A percentile compares a stretch with the other conserved stretches of the same genome.
These are phyloP conservation scores for Caradrina kadenii DNA, from an alignment of 2,888 invertebrate genomes.

Conservation along the genomic window DNA sequence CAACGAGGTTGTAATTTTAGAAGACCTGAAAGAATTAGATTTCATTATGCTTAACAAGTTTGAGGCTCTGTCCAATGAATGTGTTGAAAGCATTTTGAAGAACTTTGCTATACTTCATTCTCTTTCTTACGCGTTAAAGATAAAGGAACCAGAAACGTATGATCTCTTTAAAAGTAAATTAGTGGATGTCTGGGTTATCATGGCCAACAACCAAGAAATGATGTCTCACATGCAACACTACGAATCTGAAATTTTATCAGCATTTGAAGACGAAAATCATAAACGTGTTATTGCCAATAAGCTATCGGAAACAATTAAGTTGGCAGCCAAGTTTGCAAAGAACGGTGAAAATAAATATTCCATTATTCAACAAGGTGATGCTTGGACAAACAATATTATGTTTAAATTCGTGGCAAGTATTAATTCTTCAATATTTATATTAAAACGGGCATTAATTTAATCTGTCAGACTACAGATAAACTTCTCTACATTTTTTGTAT, in stretches of 20 bases:
- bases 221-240: slow-evolving; percentile 25
- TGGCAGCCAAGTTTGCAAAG: slow-evolving; percentile 40
- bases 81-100: slow-evolving; percentile 69
- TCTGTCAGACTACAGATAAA: too few relatives aligned
- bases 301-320: slow-evolving; percentile 22
- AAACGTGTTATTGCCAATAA: slow-evolving; percentile 51
- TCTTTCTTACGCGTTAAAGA: slow-evolving; percentile 73
- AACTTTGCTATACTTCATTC: slow-evolving; percentile 75
- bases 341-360: slow-evolving; percentile 59
- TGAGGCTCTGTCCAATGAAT: slow-evolving; percentile 65
- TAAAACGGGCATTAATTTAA: too few relatives aligned
- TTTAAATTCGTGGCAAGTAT: slow-evolving; percentile 67
- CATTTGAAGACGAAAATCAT: slow-evolving; percentile 63
- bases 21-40: slow-evolving; percentile 71
- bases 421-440: not conserved
- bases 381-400: slow-evolving; percentile 75
- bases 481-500: too few relatives aligned
- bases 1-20: slow-evolving; percentile 72
- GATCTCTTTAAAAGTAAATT: slow-evolving; percentile 53
- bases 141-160: slow-evolving; percentile 69
- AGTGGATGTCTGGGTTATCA: slow-evolving; percentile 44
- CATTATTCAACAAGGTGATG: slow-evolving; percentile 74
- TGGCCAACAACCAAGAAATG: not conserved
- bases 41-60: slow-evolving; percentile 72
- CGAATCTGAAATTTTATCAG: slow-evolving; percentile 48